Base-by-base conservation (phyloP, 2,113 vertebrate species). In the Crotalus horridus region DNA sequence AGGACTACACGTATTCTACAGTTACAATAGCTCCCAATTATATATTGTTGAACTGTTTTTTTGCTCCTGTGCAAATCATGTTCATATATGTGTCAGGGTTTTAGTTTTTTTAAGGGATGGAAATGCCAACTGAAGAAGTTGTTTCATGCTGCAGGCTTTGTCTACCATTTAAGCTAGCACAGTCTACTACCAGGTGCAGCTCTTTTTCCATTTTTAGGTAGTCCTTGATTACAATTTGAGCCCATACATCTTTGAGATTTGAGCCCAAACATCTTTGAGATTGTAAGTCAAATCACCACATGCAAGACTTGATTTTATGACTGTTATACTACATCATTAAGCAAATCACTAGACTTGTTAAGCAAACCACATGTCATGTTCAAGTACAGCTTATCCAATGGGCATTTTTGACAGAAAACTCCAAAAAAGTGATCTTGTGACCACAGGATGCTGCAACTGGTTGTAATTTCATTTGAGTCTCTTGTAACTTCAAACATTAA, bases 1-100 rank as follows among this genome's bases (percentile, higher is more conserved):
- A 17, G n/a, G 48, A 26, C n/a, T 33, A 33, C 96, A 91, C 91
- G 87, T 55, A 92, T 55, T 54, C 59, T 92, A 48, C 6, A 69
- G 8, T n/a, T 90, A 48, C 13, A 21, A 6, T 6, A 48, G 88
- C 2, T 33, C 12, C 10, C 48, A 89, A 54, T 6, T 69, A 89
- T 93, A 89, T 61, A 94, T 24, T 24, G 24, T 46, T 29, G 5
- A 12, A 33, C 11, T 58, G 10, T 24, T 29, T 51, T 53, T 6
- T 88, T 8, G 21, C 21, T 59, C 21, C 55, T 89, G 9, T 89
- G 33, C 33, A 12, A 59, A 89, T 46, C n/a, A 74, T 74, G n/a
- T 33, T 13, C 88, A 46, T 10, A 24, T 33, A 74, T 33, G n/a
- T 17, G n/a, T 33, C n/a, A 74, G 17, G 13, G 64, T 6, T 33